A percentile compares a stretch with the other conserved stretches of the same genome.
These are phyloP conservation scores for Gadus macrocephalus DNA, from an alignment of 2,113 vertebrate genomes.

Conservation along the genomic window DNA sequence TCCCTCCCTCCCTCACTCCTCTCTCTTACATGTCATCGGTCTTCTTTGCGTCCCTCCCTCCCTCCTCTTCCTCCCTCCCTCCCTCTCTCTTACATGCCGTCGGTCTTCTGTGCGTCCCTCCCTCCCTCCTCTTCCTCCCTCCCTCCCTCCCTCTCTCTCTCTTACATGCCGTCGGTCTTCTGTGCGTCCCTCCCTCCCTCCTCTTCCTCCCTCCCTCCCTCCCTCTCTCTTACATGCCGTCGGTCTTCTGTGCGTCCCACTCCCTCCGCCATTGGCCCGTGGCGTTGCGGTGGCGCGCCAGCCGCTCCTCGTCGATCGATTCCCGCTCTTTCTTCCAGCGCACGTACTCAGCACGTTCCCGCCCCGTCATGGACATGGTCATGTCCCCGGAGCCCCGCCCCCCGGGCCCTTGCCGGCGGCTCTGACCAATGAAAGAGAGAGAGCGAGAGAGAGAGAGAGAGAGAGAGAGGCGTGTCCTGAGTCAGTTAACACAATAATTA, in stretches of 20 bases:
- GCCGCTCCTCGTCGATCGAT: conserved; percentile 84
- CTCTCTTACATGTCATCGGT: too few species aligned
- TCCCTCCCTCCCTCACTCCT: too few species aligned
- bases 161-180: too few species aligned
- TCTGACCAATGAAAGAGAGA: conserved; percentile 44
- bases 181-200: not conserved
- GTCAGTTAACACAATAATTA: too few species aligned
- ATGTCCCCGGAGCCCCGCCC: conserved; percentile 76
- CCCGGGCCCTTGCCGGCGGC: conserved; percentile 68
- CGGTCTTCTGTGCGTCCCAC: conserved; percentile 86
- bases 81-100: too few species aligned
- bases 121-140: conserved; percentile 67
- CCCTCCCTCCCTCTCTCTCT: not conserved
- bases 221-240: too few species aligned
- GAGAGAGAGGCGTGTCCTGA: not conserved
- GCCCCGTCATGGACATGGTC: conserved; percentile 91
- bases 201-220: not conserved
- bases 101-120: not conserved
- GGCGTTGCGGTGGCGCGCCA: conserved; percentile 87
- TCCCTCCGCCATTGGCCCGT: conserved; percentile 88
- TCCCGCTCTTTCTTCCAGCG: conserved; percentile 93
- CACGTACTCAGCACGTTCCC: conserved; percentile 86
- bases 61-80: not conserved
- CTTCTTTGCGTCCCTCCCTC: not conserved
- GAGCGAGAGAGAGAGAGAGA: conserved; percentile 6